These are phyloP conservation scores for Hermodice carunculata DNA, from an alignment of 2,888 invertebrate genomes.

Conservation along the genomic window DNA sequence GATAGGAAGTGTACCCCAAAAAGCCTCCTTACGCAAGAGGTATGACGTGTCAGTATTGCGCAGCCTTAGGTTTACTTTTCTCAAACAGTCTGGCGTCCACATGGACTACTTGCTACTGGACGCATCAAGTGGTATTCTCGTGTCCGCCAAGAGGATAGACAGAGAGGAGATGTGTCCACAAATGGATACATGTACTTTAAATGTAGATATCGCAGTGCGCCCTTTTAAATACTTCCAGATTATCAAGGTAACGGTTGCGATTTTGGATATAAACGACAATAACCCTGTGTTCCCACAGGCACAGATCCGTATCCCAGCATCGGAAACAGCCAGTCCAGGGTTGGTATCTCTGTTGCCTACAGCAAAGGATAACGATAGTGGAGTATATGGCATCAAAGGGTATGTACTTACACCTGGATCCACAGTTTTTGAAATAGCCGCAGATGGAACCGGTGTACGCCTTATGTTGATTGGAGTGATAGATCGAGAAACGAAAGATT, in stretches of 20 bases:
- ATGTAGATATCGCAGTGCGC: constrained; percentile 2
- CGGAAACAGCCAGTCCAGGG: neutral
- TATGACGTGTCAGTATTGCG: no score
- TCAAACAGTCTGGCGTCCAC: no score
- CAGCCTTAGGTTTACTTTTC: no score
- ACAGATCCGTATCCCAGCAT: no score
- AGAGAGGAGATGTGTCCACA: constrained; percentile 4
- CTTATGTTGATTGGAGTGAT: no score
- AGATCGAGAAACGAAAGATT: no score
- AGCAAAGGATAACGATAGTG: constrained; percentile 12
- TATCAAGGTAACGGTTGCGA: constrained; percentile 19
- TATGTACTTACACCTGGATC: no score
- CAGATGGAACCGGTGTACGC: no score
- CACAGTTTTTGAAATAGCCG: no score
- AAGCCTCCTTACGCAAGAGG: no score
- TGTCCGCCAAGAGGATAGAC: constrained; percentile 4
- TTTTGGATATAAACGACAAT: constrained; percentile 38
- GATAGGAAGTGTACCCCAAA: no score
- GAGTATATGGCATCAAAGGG: constrained; percentile 3
- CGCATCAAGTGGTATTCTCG: neutral
- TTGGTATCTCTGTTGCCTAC: neutral
- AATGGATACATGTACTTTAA: neutral
- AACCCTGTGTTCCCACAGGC: constrained; percentile 32
- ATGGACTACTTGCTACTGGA: constrained; percentile 1
- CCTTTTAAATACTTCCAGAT: constrained; percentile 13